Base-by-base conservation (phyloP, 2,797 vertebrate species). In the Xenopus petersii region DNA sequence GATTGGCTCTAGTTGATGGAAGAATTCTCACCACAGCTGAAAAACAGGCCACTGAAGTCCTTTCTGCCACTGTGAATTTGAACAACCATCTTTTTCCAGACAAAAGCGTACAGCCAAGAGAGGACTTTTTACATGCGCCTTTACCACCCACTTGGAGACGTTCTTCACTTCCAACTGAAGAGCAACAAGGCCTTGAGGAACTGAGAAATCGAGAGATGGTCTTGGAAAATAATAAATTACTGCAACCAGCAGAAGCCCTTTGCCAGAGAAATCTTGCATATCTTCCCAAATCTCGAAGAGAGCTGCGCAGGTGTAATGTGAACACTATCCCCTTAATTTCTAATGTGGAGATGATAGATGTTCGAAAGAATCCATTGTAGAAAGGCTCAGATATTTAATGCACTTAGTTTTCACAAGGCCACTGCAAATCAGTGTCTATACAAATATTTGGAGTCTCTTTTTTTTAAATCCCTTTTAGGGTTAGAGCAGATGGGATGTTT, bases 141-240 rank as follows among this genome's bases (percentile, higher is more conserved):
- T 83, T 98, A 58, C 96, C 98, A 0, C 87, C 94, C 1, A 95
- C 93, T 0, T 98, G 98, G 97, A 92, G 94, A 17, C 96, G 97
- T 49, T 96, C 95, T 0, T 96, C 95, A 5, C 87, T 96, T 61
- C 92, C 95, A 26, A 90, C 69, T 0, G 95, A 96, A 75, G 92
- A 95, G 54, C 90, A 91, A 12, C 79, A 85, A 0, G 85, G 77
- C 33, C 82, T 90, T 0, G 93, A 94, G 68, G 96, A 97, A 24
- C 80, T 90, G 0, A 86, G 87, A 80, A 90, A 89, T 16, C 71
- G 82, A 0, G 95, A 96, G 47, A 75, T 79, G 64, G 64, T 85
- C 0, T 70, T 36, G 0, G 87, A 89, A 64, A 73, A 48, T 33
- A 51, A 48, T 72, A 87, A 83, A 0, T 83, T 84, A 26, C 47